phyloP scores from a whole-genome alignment of 2,797 vertebrate species.

The Tenualosa thibaudeaui region DNA sequence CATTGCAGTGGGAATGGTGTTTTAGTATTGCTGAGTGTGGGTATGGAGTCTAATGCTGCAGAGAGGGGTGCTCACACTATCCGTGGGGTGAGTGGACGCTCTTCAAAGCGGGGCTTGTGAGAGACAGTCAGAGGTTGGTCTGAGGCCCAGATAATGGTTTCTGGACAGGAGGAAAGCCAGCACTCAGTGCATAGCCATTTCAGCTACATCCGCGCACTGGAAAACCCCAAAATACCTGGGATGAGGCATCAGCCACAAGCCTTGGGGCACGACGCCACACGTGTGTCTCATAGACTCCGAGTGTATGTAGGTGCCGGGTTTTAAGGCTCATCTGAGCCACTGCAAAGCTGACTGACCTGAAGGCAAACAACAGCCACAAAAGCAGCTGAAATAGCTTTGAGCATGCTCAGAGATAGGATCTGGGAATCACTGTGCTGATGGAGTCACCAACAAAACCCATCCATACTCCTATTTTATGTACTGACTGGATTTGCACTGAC shows the following conservation, averaged over 20 bases:
- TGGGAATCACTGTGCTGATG: neutral
- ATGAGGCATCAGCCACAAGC: neutral
- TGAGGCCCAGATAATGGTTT: neutral
- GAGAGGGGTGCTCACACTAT: neutral
- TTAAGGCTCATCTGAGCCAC: neutral
- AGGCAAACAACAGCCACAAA: neutral
- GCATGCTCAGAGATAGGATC: neutral
- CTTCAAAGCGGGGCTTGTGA: constrained; percentile 6
- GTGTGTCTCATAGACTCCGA: neutral
- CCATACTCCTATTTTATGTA: neutral
- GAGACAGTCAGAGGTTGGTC: neutral
- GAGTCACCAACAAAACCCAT: neutral
- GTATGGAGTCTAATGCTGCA: constrained; percentile 6
- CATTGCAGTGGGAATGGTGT: constrained; percentile 36
- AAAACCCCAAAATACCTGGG: neutral
- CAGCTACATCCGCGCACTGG: neutral
- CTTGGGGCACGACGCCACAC: neutral
- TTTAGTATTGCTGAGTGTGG: constrained; percentile 30
- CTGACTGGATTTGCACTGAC: constrained; percentile 7
- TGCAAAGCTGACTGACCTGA: neutral
- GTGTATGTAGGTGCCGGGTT: neutral
- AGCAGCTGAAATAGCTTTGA: neutral
- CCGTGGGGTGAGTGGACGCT: neutral
- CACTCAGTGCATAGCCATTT: constrained; percentile 21
- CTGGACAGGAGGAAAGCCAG: neutral